Percentiles rank a stretch among this genome's conserved stretches.
phyloP scores from a whole-genome alignment of 1,140 invertebrate species.

The Phthorimaea operculella region DNA sequence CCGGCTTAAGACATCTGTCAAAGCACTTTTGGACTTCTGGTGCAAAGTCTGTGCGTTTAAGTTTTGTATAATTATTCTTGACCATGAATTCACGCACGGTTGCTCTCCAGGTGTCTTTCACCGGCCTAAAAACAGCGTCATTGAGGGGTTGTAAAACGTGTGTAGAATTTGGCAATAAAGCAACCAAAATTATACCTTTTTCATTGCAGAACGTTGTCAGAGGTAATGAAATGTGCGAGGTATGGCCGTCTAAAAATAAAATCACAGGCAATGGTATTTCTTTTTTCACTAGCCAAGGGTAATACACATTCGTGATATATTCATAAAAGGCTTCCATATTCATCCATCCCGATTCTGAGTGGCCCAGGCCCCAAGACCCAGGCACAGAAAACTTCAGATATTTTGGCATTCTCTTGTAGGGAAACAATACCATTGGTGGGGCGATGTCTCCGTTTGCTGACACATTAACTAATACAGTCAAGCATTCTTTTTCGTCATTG shows the following conservation, averaged over 20 bases:
- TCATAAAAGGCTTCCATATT: conserved; percentile 26
- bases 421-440: conserved; percentile 31
- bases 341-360: conserved; percentile 28
- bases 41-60: too few species aligned
- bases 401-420: conserved; percentile 19
- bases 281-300: conserved; percentile 20
- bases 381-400: conserved; percentile 8
- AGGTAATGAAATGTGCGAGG: conserved; percentile 12
- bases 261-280: conserved; percentile 17
- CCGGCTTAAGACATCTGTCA: too few species aligned
- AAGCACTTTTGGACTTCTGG: too few species aligned
- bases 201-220: conserved; percentile 32
- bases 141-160: conserved; percentile 58
- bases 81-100: too few species aligned
- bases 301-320: conserved; percentile 31
- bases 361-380: neutral
- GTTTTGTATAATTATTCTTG: too few species aligned
- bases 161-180: conserved; percentile 54
- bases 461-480: conserved; percentile 33
- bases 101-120: neutral
- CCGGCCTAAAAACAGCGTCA: conserved; percentile 19
- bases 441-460: conserved; percentile 31
- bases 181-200: conserved; percentile 32
- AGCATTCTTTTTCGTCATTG: conserved; percentile 38
- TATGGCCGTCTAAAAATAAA: too few species aligned